These are phyloP conservation scores for Dromiciops gliroides DNA, from an alignment of 2,113 vertebrate species.

Conservation along the genomic window DNA sequence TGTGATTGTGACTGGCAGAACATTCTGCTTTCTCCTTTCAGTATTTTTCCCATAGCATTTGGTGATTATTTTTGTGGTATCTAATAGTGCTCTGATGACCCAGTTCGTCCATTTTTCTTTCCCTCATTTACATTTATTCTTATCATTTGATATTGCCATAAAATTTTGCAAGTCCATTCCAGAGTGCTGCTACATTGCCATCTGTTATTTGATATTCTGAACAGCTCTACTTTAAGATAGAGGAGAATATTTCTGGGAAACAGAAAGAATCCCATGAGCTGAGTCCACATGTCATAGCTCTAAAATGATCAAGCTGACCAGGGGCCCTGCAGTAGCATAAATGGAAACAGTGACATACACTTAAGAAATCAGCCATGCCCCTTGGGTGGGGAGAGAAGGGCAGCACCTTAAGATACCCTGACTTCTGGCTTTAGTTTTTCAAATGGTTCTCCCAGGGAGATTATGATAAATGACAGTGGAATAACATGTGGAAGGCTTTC, in stretches of 20 bases:
- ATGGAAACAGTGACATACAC: neutral
- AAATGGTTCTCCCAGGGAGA: neutral
- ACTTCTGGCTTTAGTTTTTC: neutral
- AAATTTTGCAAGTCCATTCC: constrained; percentile 18
- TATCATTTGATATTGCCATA: constrained; percentile 38
- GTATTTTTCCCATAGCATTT: constrained; percentile 65
- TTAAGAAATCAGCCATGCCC: constrained; percentile 27
- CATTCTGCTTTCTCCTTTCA: neutral
- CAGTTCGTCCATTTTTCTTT: constrained; percentile 51
- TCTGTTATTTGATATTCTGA: constrained; percentile 12
- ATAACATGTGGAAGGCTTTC: constrained; percentile 25
- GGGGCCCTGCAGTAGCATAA: neutral
- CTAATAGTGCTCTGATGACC: constrained; percentile 50
- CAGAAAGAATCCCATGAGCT: neutral
- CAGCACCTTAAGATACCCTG: neutral
- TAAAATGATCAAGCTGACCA: neutral
- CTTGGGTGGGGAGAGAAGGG: neutral
- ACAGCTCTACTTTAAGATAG: neutral
- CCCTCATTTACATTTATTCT: constrained; percentile 45
- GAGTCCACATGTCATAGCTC: neutral
- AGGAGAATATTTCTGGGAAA: neutral
- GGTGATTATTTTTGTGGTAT: constrained; percentile 49
- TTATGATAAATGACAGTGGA: neutral
- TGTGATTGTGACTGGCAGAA: neutral
- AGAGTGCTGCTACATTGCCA: neutral